Base-by-base conservation (phyloP, 2,797 vertebrate species). In the Helarctos malayanus region DNA sequence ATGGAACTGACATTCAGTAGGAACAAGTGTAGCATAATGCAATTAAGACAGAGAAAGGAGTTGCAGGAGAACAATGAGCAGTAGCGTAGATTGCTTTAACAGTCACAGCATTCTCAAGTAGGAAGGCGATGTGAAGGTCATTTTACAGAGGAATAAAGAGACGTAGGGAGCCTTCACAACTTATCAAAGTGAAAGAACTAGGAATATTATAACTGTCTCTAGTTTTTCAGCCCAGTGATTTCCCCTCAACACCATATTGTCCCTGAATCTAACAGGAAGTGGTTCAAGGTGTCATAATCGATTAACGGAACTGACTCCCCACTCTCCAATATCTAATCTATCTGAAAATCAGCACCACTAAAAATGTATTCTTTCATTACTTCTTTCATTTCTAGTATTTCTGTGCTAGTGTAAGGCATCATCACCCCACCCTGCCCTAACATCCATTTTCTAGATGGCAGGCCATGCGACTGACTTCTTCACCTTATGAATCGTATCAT, bases 21-120 rank as follows among this genome's bases (percentile, higher is more conserved):
- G 11, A 90, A 57, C 15, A 90, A 80, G 49, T 27, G 25, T 86
- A 68, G 41, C 23, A 32, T 90, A 49, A 76, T 47, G 6, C n/a
- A 91, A 68, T 94, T 95, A 97, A 88, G 47, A 88, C 47, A 61
- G 57, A 97, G 11, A 86, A 71, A 89, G 25, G 45, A 47, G 54
- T 73, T 59, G 19, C 11, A 27, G 78, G 16, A 59, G 89, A 68
- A 73, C 45, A 54, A 56, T 21, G 13, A 69, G n/a, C 29, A 38
- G 35, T 35, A 68, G 57, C 18, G 38, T 49, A 65, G 54, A 83
- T 25, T 69, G 57, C 14, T 5, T 4, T 32, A 41, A 13, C 69
- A 23, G 21, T 54, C 27, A 29, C 6, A 78, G 27, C 32, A 75
- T 88, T 76, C 35, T 90, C 32, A 95, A 61, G 19, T 8, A 49